Evolutionary conservation across 2,797 vertebrate genomes (phyloP).

Genomic region (Rhincodon typus): DNA sequence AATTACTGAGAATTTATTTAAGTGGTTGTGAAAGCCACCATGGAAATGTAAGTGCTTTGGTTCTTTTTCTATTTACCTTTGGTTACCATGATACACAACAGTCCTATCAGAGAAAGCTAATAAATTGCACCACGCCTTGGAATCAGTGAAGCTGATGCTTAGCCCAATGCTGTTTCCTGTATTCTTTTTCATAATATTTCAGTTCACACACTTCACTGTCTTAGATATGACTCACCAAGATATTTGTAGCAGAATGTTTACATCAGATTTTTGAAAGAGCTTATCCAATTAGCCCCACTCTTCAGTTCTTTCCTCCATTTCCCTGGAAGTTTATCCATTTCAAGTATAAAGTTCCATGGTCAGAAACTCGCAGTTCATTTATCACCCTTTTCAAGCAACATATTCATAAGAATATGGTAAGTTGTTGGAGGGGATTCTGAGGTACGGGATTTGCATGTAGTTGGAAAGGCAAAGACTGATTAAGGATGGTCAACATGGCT

Average conservation of each 20-base stretch:
- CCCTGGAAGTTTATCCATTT: neutral
- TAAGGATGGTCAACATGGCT: too few species aligned
- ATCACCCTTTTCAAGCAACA: neutral
- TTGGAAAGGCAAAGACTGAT: too few species aligned
- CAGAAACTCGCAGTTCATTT: too few species aligned
- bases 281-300: neutral
- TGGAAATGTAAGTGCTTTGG: neutral
- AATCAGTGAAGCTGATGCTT: neutral
- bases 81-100: too few species aligned
- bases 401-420: neutral
- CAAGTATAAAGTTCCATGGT: neutral
- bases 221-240: neutral
- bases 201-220: too few species aligned
- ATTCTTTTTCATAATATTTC: neutral
- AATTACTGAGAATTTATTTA: neutral
- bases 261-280: neutral
- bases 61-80: too few species aligned
- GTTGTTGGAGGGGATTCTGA: too few species aligned
- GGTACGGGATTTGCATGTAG: too few species aligned
- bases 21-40: neutral
- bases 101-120: neutral
- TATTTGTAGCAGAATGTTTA: neutral
- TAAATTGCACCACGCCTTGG: neutral
- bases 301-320: neutral
- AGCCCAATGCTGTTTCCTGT: neutral